Conservation (phyloP, 2,888 invertebrate species). For the Lathronympha strigana region DNA sequence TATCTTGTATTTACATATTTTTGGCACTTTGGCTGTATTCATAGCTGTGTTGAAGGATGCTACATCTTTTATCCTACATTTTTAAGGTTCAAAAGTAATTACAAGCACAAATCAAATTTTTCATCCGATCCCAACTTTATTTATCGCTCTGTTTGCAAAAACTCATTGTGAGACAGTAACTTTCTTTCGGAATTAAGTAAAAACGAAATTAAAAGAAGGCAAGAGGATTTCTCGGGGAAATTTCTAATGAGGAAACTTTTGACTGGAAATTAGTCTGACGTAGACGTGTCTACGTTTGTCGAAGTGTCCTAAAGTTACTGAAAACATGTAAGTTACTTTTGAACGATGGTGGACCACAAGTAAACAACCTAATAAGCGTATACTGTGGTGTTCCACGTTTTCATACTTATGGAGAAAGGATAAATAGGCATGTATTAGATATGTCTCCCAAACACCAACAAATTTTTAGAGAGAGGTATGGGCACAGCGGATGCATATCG, state of each 20-base stretch:
- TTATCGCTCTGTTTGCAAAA: constrained; percentile 33
- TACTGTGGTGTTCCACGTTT: too few relatives aligned
- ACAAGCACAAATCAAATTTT: constrained; percentile 31
- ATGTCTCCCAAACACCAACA: too few relatives aligned
- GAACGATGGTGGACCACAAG: too few relatives aligned
- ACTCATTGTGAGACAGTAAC: constrained; percentile 42
- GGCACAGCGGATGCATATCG: too few relatives aligned
- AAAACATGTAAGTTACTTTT: neutral
- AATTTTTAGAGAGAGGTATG: too few relatives aligned
- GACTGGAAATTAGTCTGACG: constrained; percentile 42
- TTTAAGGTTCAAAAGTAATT: constrained; percentile 19
- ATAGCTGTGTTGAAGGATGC: too few relatives aligned
- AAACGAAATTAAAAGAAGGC: constrained; percentile 44
- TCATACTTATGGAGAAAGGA: too few relatives aligned
- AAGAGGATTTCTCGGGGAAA: constrained; percentile 39
- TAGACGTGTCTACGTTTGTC: neutral
- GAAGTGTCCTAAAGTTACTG: neutral
- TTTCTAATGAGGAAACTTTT: constrained; percentile 44
- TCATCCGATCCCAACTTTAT: constrained; percentile 29
- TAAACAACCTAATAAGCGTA: too few relatives aligned
- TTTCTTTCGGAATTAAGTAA: constrained; percentile 43
- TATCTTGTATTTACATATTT: too few relatives aligned
- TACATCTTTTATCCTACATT: too few relatives aligned
- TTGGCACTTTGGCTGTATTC: too few relatives aligned
- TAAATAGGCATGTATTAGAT: too few relatives aligned